Conservation (phyloP, 2,113 vertebrate genomes). For the Ceyx cyanopectus region DNA sequence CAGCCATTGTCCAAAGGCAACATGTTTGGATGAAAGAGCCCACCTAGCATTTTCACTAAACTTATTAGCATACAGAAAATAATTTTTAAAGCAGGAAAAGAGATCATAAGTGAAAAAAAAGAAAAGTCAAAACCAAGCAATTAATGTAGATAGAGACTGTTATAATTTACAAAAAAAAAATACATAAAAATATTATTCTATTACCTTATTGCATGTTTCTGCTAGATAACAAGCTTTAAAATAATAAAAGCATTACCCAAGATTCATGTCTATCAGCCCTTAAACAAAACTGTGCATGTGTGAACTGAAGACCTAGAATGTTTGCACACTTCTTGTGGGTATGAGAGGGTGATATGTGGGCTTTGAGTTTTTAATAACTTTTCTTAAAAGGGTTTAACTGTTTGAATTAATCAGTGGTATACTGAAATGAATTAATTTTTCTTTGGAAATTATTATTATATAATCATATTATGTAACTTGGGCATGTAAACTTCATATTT, state of each 20-base stretch:
- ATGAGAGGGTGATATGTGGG: background rate
- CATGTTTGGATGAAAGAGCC: rapidly evolving
- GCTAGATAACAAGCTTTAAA: background rate
- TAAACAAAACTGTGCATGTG: background rate
- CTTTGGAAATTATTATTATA: background rate
- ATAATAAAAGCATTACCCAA: background rate
- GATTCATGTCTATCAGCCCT: background rate
- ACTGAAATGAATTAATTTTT: slow-evolving; percentile 14
- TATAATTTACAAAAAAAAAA: background rate
- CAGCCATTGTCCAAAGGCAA: background rate
- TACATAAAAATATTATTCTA: background rate
- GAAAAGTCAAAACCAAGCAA: background rate
- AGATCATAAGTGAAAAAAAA: background rate
- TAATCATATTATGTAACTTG: background rate
- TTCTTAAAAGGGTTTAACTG: slow-evolving; percentile 3
- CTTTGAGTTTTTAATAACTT: slow-evolving; percentile 65
- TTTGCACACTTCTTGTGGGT: background rate
- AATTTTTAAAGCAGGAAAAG: background rate
- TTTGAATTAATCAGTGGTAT: background rate
- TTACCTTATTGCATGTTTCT: background rate
- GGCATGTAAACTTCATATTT: slow-evolving; percentile 1
- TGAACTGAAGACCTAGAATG: background rate
- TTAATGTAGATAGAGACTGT: background rate
- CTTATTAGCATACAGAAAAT: background rate
- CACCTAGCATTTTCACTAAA: background rate